Base-by-base conservation (phyloP, 2,113 vertebrate species). In the Sterna hirundo region DNA sequence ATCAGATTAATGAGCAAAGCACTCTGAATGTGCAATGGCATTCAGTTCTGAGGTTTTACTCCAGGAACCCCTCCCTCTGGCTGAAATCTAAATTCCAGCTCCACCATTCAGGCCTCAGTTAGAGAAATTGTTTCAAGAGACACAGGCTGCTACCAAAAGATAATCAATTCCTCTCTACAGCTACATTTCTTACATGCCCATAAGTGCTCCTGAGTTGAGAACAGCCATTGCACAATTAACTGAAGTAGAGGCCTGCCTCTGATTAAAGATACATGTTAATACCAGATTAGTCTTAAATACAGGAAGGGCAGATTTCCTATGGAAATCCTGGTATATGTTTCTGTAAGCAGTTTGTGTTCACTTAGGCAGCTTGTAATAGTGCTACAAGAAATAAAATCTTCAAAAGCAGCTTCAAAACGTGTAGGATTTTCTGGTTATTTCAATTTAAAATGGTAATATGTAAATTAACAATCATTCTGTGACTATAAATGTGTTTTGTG, bases 211-310 rank as follows among this genome's bases (percentile, higher is more conserved):
- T 64, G 75, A 70, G 44, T 84, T 91, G 83, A 85, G 81, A 80
- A 77, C 75, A 91, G 49, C 34, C 55, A 22, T 61, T 95, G 54
- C 46, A 60, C 30, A 78, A 55, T 77, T 94, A 93, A 94, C 69
- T 88, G 86, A 95, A 88, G 38, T 72, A 77, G 55, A 93, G 42
- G 47, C 17, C 57, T 71, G n/a, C 12, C 77, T 93, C 47, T 91
- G 57, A 90, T 83, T 95, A 54, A 65, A 57, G 26, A 71, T 44
- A 57, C 25, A 29, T 17, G 47, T 29, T 86, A 87, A 64, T 76
- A 79, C 55, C 74, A 79, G 70, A 87, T 93, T 89, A 95, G 44
- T 91, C 66, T 90, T 91, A 93, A 91, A 85, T 26, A 89, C 26
- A 76, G 54, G 40, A 96, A 92, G 49, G 27, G 62, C 83, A 83